Evolutionary conservation across 2,113 vertebrate genomes (phyloP).

Genomic region (Oncorhynchus masou): DNA sequence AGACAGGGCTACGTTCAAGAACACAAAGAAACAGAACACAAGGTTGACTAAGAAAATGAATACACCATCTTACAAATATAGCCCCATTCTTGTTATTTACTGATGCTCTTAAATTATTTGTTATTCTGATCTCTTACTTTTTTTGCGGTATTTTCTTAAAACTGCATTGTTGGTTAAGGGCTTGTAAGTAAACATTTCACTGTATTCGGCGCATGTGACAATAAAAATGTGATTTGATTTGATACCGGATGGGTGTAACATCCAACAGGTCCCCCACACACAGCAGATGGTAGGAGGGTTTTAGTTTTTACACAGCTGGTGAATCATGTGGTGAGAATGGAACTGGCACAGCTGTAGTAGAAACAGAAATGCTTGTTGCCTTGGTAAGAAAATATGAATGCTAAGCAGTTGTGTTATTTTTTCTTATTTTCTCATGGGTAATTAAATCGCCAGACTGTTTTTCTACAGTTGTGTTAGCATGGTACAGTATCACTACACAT

Average conservation of each 20-base stretch:
- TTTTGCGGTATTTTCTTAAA: no score
- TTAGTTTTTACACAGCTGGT: slow-evolving; percentile 49
- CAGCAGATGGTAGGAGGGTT: slow-evolving; percentile 51
- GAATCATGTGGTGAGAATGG: slow-evolving; percentile 27
- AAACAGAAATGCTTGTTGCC: slow-evolving; percentile 22
- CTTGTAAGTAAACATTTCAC: no score
- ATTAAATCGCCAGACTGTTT: background rate
- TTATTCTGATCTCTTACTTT: no score
- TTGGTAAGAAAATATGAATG: slow-evolving; percentile 17
- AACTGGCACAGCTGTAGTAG: slow-evolving; percentile 25
- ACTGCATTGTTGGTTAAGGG: no score
- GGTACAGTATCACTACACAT: background rate
- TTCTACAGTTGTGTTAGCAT: background rate
- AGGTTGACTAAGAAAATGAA: no score
- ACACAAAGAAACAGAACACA: no score
- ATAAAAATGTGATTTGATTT: no score
- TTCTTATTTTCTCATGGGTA: background rate
- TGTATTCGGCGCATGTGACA: no score
- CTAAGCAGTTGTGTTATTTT: background rate
- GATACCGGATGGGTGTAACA: slow-evolving; percentile 27
- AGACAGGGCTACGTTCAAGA: no score
- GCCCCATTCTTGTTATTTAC: no score
- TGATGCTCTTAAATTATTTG: no score
- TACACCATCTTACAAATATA: no score
- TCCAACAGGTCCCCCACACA: slow-evolving; percentile 50